Evolutionary conservation across 2,797 vertebrate species (phyloP), one percentile per base, ranked within the genome.

Genomic region (Fundulus diaphanus): DNA sequence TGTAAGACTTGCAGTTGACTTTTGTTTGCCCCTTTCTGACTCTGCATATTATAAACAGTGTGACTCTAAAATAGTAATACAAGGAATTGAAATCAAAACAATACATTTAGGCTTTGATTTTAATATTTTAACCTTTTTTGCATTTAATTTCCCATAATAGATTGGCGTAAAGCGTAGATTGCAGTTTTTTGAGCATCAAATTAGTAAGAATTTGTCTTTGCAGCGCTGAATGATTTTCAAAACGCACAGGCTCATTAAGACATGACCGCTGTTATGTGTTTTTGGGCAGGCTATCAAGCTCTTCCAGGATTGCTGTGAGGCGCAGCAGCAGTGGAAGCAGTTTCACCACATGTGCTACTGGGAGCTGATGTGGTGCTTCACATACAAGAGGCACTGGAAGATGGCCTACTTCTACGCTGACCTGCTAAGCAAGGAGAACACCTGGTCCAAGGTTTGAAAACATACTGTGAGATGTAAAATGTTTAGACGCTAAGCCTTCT

Each of bases 321-420:
- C 96, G 42, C 98, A 99, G 95, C 97, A 98, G 84, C 95, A 96
- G 82, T 99, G 98, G 98, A 99, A 98, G 85, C 97, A 99, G 93
- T 99, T 99, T 72, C 98, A 99, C 76, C 98, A 99, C 92, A 99
- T 99, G 98, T 99, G 98, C 82, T 99, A 99, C 94, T 99, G 98
- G 98, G 98, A 99, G 92, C 94, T 99, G 77, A 99, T 99, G 98
- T 99, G 98, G 98, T 99, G 98, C 90, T 99, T 98, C 92, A 99
- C 97, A 24, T 99, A 98, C 94, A 97, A 98, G 89, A 93, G 95
- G 72, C 97, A 98, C 93, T 99, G 97, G 98, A 98, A 99, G 93
- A 98, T 99, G 98, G 97, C 98, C 68, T 99, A 98, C 93, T 97
- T 99, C 92, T 99, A 99, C 0, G 98, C 98, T 1, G 97, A 99